A percentile compares a stretch with the other conserved stretches of the same genome.
These are phyloP conservation scores for Fulica atra DNA, from an alignment of 2,113 vertebrate genomes.

Conservation along the genomic window DNA sequence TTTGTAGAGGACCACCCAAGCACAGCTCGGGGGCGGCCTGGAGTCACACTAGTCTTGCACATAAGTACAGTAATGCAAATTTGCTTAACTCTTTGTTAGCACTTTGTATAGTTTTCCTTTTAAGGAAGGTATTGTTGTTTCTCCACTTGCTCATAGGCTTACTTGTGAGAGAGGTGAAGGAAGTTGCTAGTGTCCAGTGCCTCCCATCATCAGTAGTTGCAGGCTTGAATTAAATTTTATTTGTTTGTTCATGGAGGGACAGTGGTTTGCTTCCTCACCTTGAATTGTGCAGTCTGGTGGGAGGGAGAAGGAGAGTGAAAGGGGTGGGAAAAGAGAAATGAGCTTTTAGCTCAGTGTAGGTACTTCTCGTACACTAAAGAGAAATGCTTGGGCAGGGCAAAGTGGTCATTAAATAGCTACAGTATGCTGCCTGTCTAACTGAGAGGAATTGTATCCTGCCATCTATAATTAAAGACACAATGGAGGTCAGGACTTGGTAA, in stretches of 20 bases:
- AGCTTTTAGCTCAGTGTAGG: neutral
- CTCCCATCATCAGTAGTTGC: neutral
- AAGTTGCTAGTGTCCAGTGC: neutral
- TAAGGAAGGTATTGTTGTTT: neutral
- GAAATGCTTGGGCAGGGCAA: neutral
- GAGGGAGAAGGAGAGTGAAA: neutral
- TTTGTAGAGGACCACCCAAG: constrained; percentile 83
- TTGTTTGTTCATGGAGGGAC: neutral
- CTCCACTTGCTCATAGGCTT: neutral
- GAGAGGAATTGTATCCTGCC: neutral
- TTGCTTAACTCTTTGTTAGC: constrained; percentile 73
- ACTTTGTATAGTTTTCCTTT: constrained; percentile 1
- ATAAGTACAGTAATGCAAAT: constrained; percentile 80
- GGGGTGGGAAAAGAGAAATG: neutral
- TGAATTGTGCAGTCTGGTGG: neutral
- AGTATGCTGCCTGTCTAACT: neutral
- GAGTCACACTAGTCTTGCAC: constrained; percentile 55
- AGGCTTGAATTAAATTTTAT: neutral
- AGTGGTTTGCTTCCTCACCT: neutral
- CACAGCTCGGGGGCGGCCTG: constrained; percentile 29
- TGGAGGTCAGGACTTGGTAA: neutral
- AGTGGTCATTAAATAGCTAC: neutral
- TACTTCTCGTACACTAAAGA: neutral
- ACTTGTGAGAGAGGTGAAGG: neutral
- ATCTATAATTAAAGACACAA: neutral